Evolutionary conservation across 2,113 vertebrate genomes (phyloP), one percentile per base, ranked within the genome.

Genomic region (Rhodinocichla rosea): DNA sequence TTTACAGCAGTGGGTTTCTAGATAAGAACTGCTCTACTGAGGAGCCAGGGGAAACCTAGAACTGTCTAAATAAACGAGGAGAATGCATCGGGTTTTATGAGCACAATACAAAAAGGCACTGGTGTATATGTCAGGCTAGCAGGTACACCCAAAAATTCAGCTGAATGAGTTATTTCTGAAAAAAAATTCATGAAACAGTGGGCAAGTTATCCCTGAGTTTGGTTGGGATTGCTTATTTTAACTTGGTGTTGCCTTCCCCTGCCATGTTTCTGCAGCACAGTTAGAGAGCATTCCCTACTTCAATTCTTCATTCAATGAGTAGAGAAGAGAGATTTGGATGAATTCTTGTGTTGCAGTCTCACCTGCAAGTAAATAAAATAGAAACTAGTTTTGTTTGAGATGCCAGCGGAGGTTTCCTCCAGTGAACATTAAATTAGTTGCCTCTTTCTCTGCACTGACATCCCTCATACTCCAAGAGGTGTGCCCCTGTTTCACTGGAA

Each of bases 231-330:
- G 56, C 23, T 65, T 79, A 4, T 47, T 89, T 79, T 40, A 39
- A 64, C 35, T 33, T 37, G 26, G 14, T 35, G 13, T 76, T 82
- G 85, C 45, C 20, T 85, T 87, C n/a, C 8, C 3, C 22, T 33
- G 30, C 21, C 0, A 0, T 80, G 40, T 87, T 70, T 87, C 39
- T 68, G 6, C 33, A 63, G 75, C 13, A 17, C 21, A 33, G 22
- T n/a, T 83, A 27, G 62, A 88, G 53, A 78, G 9, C 49, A 17
- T 84, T 91, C 56, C 15, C 21, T 49, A 5, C 26, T 30, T 71
- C 11, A 81, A 47, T 50, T n/a, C n/a, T n/a, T n/a, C n/a, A n/a
- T n/a, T 86, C 44, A 47, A 2, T 0, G 0, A 23, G 47, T 67
- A 52, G 20, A 55, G 77, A 37, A 74, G 18, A 68, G 53, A 69